A percentile compares a stretch with the other conserved stretches of the same genome.
phyloP scores from a whole-genome alignment of 2,797 vertebrate species.

The Dermochelys coriacea region DNA sequence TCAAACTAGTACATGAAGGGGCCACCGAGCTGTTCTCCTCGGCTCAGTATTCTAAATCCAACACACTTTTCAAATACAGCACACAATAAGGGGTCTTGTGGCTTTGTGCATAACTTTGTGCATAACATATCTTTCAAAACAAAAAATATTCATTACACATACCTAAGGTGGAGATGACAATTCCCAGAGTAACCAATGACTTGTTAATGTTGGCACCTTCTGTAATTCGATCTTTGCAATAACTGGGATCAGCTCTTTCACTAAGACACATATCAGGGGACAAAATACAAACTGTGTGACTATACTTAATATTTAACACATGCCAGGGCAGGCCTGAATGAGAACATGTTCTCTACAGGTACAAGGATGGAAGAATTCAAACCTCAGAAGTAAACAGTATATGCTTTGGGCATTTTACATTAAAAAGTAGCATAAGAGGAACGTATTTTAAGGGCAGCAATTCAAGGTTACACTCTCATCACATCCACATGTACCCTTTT shows the following conservation, averaged over 20 bases:
- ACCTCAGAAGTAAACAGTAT: background rate
- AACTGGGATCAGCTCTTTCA: conserved; percentile 95
- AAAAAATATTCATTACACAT: conserved; percentile 49
- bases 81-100: fast-evolving
- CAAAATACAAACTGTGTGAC: conserved; percentile 13
- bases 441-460: background rate
- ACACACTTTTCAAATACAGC: background rate
- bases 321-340: background rate
- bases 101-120: background rate
- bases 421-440: no score
- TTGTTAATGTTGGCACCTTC: conserved; percentile 99
- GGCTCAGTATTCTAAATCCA: background rate
- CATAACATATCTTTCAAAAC: background rate
- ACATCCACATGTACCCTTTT: background rate
- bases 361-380: background rate
- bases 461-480: background rate
- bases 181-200: conserved; percentile 96
- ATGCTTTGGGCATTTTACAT: background rate
- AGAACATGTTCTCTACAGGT: background rate
- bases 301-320: background rate
- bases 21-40: background rate
- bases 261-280: conserved; percentile 76
- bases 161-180: conserved; percentile 98
- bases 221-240: conserved; percentile 94
- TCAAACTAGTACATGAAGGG: background rate